A percentile compares a stretch with the other conserved stretches of the same genome.
Conservation (phyloP, 2,888 invertebrate genomes). For the Plagodis pulveraria region DNA sequence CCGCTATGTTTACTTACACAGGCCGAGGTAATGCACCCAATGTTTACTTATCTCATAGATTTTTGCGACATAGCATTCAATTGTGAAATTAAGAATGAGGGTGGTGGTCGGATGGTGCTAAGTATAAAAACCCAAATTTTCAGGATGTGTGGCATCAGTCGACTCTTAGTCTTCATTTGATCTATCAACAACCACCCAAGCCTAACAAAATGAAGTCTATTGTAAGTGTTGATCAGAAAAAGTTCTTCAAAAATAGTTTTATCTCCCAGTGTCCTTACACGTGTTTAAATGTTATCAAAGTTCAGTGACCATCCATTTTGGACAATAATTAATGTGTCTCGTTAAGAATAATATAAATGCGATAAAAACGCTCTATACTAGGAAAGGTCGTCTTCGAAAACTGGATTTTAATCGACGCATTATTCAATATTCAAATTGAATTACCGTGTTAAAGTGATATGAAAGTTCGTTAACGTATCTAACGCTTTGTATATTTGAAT, state of each 20-base stretch:
- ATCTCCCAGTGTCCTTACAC: constrained; percentile 10
- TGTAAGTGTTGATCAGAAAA: constrained; percentile 63
- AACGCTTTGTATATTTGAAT: not conserved
- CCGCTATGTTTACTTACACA: constrained; percentile 69
- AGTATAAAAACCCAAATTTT: constrained; percentile 77
- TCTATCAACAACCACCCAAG: constrained; percentile 55
- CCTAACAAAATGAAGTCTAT: constrained; percentile 73
- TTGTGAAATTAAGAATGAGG: constrained; percentile 72
- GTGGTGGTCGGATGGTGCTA: constrained; percentile 68
- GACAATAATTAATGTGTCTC: constrained; percentile 14
- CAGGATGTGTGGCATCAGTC: constrained; percentile 73
- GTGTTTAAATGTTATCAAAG: constrained; percentile 34
- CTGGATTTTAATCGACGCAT: constrained; percentile 33
- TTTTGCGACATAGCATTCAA: constrained; percentile 73
- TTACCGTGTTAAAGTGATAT: not conserved
- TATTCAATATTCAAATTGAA: constrained; percentile 41
- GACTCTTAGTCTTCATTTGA: constrained; percentile 57
- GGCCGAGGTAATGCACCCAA: constrained; percentile 75
- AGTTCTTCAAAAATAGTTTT: constrained; percentile 22
- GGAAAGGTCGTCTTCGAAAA: constrained; percentile 19
- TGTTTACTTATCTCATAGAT: constrained; percentile 82
- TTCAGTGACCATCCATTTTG: constrained; percentile 38
- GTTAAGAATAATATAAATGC: constrained; percentile 24
- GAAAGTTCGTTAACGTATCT: too few relatives aligned
- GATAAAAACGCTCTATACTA: constrained; percentile 15